Evolutionary conservation across 2,113 vertebrate species (phyloP).

Genomic region (Oncorhynchus keta): DNA sequence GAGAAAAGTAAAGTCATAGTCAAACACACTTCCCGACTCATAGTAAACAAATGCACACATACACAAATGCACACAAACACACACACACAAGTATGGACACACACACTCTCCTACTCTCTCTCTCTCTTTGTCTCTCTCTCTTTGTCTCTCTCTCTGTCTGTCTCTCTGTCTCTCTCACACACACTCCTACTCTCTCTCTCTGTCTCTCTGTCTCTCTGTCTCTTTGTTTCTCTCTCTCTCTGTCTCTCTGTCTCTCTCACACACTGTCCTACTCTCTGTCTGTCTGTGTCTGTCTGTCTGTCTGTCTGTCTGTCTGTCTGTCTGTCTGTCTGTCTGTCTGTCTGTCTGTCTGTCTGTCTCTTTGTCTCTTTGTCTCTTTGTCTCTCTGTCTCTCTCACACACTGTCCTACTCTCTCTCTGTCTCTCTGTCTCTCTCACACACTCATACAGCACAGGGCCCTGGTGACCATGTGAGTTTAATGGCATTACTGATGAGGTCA

Average conservation of each 20-base stretch:
- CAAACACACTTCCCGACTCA: background rate
- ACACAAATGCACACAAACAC: background rate
- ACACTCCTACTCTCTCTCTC: too few species aligned
- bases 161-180: too few species aligned
- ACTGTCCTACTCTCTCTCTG: background rate
- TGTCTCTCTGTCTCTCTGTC: too few species aligned
- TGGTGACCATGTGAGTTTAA: constrained; percentile 60
- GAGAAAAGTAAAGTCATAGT: too few species aligned
- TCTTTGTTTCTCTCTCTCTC: too few species aligned
- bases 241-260: too few species aligned
- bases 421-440: constrained; percentile 5
- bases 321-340: background rate
- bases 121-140: too few species aligned
- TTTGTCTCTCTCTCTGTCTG: too few species aligned
- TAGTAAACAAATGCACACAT: background rate
- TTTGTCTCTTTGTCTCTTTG: background rate
- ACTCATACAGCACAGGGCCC: constrained; percentile 58
- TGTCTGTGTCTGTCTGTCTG: constrained; percentile 6
- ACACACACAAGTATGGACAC: background rate
- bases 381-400: constrained; percentile 8
- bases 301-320: too few species aligned
- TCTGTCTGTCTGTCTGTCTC: too few species aligned
- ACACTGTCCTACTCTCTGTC: too few species aligned
- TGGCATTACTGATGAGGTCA: constrained; percentile 72
- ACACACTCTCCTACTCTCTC: too few species aligned